Evolutionary conservation across 2,113 vertebrate genomes (phyloP), one percentile per base, ranked within the genome.

Genomic region (Semicossyphus pulcher): DNA sequence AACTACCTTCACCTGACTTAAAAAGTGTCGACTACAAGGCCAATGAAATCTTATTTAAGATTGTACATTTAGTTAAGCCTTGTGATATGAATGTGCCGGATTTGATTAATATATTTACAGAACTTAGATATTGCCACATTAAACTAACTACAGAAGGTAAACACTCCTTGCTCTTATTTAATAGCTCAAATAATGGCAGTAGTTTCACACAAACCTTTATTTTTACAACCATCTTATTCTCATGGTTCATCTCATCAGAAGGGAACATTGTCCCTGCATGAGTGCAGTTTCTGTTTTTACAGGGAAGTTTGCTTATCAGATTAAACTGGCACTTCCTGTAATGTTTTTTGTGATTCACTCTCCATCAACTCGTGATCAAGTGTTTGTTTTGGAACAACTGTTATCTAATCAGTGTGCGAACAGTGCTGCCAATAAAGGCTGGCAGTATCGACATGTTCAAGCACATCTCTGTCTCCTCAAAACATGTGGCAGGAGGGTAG

Each of bases 271-370:
- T 7, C 45, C 51, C 11, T 58, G 20, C 6, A 42, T 39, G 12
- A 69, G n/a, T 28, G 12, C 25, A 41, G 16, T 25, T 21, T 64
- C 10, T 3, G 42, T 15, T 57, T 68, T 36, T 9, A 62, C 10
- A 42, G 49, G 54, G 34, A 72, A 56, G 28, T 66, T n/a, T 28
- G 32, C 5, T 2, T 3, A 56, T 49, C 54, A 66, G 49, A 69
- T 59, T 8, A 28, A n/a, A 36, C 32, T 37, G 58, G 51, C n/a
- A 21, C 32, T 59, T 80, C 42, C 52, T 41, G 26, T 26, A 3
- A 26, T 16, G 14, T 51, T 48, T 51, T 48, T 36, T 45, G 10
- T 21, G 28, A 63, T 28, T 51, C 21, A 42, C 32, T 57, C 23
- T 7, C 6, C 23, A 37, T 12, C 28, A 62, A 20, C 29, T 48